Base-by-base conservation (phyloP, 37 sponge, comb jelly and placozoan genomes). In the Ianthella basta region DNA sequence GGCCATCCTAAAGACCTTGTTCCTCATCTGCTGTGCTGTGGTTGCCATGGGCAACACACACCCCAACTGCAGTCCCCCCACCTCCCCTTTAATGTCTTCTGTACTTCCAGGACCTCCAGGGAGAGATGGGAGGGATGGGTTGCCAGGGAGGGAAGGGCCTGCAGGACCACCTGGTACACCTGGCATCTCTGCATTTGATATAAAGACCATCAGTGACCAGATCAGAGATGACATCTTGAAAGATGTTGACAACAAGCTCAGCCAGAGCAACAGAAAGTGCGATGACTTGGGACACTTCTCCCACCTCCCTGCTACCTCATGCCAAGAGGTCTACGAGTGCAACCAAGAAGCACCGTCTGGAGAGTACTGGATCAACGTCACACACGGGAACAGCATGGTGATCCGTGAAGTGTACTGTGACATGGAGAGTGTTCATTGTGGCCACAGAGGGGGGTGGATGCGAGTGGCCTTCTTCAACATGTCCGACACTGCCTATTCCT, bases 391-490 rank as follows among this genome's bases (percentile, higher is more conserved):
- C 10, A 35, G 70, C 34, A 30, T 69, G 18, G 70, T 34, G 35
- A 34, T 34, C 35, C 70, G 70, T 35, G 34, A 69, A 33, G 70
- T 69, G 35, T 69, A 32, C 70, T 69, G 70, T 30, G 70, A 69
- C 70, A 32, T 69, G 70, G 70, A 69, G 32, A 69, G 27, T 33
- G 34, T 30, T 1, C 27, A 69, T 6, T 0, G 35, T 30, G 70
- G 70, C 29, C 1, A 13, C 70, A n/a, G 70, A 69, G 50, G 50
- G 50, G 70, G 70, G 70, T 69, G 70, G 70, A 69, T 35, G 18
- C 10, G 70, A 6, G 70, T 69, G 70, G 70, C 70, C 70, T 69
- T 32, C 70, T 69, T 69, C 70, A 69, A 69, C 70, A 69, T 69
- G 70, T 32, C 70, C 27, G 27, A 69, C 70, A 6, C 70, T 33